These are phyloP conservation scores for Dysmachus trigonus DNA, from an alignment of 2,888 invertebrate species.

Conservation along the genomic window DNA sequence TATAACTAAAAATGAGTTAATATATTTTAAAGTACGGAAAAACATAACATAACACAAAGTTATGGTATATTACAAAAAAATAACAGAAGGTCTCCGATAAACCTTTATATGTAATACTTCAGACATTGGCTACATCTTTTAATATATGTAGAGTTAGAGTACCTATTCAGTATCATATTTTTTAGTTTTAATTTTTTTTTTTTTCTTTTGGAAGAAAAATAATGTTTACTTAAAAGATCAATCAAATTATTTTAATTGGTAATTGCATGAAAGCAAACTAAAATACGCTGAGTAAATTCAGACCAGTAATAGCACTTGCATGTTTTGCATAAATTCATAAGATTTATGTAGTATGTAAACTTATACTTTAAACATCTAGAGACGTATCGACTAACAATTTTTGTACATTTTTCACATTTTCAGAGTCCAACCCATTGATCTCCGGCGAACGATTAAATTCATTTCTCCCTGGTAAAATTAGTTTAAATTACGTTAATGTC, in stretches of 20 bases:
- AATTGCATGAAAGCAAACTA: not conserved
- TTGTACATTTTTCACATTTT: slow-evolving; percentile 40
- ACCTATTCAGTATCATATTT: not conserved
- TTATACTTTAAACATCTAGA: not conserved
- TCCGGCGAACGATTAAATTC: slow-evolving; percentile 38
- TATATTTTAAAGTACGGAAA: not conserved
- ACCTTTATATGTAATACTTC: not conserved
- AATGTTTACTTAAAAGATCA: not conserved
- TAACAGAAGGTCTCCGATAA: not conserved
- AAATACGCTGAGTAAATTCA: not conserved
- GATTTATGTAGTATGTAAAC: not conserved
- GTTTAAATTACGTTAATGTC: slow-evolving; percentile 27
- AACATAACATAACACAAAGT: too few species aligned
- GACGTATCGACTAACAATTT: slow-evolving; percentile 1
- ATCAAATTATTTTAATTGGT: not conserved
- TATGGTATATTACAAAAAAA: too few species aligned
- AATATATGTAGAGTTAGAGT: not conserved
- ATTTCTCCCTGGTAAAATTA: slow-evolving; percentile 11
- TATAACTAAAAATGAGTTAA: not conserved
- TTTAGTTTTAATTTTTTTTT: not conserved
- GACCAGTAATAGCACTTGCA: not conserved
- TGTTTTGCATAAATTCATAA: not conserved
- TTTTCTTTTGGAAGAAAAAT: not conserved
- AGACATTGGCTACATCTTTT: too few species aligned
- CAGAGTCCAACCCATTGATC: slow-evolving; percentile 50